These are phyloP conservation scores for Nematolebias whitei DNA, from an alignment of 2,113 vertebrate genomes.

Conservation along the genomic window DNA sequence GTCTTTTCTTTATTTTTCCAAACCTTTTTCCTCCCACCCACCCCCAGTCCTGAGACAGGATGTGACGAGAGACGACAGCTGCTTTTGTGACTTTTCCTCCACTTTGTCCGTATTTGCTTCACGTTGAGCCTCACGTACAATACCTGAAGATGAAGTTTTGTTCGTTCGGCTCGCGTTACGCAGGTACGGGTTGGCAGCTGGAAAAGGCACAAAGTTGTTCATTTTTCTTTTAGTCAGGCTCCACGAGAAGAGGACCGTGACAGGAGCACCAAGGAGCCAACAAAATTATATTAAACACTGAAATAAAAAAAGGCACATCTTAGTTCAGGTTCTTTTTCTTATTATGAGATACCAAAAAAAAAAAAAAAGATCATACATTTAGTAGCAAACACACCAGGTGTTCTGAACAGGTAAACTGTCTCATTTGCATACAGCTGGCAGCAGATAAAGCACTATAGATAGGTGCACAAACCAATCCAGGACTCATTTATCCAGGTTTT, in stretches of 20 bases:
- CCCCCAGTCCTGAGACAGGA: slow-evolving; percentile 10
- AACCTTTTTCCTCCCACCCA: neutral
- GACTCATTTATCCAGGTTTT: neutral
- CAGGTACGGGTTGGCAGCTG: slow-evolving; percentile 89
- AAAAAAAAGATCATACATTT: slow-evolving; percentile 2
- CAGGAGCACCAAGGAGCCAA: neutral
- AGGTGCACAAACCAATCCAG: neutral
- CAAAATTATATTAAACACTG: neutral
- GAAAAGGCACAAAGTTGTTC: slow-evolving; percentile 28
- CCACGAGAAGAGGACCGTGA: neutral
- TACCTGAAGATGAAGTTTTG: slow-evolving; percentile 98
- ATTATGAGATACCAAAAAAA: neutral
- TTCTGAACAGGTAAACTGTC: slow-evolving; percentile 16
- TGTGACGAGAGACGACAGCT: slow-evolving; percentile 15
- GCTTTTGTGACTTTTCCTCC: slow-evolving; percentile 41
- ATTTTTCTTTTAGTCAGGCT: neutral
- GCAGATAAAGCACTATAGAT: slow-evolving; percentile 21
- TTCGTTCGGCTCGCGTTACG: slow-evolving; percentile 99
- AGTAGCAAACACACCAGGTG: slow-evolving; percentile 38
- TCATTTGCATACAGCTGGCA: slow-evolving; percentile 73
- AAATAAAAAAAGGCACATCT: neutral
- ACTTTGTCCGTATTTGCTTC: slow-evolving; percentile 88
- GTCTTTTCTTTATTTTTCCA: slow-evolving; percentile 23
- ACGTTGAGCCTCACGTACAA: slow-evolving; percentile 99
- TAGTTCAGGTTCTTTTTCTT: neutral